Evolutionary conservation across 2,113 vertebrate genomes (phyloP).

Genomic region (Nothocercus julius): DNA sequence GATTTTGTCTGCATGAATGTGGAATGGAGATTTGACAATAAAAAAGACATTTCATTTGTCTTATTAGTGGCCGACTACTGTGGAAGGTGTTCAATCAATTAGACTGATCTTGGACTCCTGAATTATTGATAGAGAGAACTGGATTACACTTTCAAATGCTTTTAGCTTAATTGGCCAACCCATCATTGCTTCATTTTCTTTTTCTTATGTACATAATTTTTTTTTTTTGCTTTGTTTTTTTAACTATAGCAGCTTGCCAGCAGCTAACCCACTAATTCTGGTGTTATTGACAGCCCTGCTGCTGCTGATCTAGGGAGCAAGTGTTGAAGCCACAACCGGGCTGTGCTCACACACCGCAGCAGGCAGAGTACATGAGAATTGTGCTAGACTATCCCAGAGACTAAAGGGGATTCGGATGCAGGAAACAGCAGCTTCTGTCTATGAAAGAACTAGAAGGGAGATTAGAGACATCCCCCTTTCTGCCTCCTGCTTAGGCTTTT

Average conservation of each 20-base stretch:
- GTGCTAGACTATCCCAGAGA: not conserved
- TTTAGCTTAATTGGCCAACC: conserved; percentile 89
- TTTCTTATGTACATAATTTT: conserved; percentile 28
- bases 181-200: conserved; percentile 71
- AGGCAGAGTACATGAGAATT: not conserved
- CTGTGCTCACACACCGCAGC: fast-evolving
- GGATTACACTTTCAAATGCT: conserved; percentile 82
- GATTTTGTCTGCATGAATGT: conserved; percentile 66
- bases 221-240: conserved; percentile 23
- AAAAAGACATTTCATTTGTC: conserved; percentile 79
- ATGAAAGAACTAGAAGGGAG: fast-evolving
- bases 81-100: conserved; percentile 76
- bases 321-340: fast-evolving
- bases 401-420: not conserved
- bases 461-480: not conserved
- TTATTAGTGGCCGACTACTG: conserved; percentile 77
- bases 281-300: not conserved
- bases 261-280: not conserved
- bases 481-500: not conserved
- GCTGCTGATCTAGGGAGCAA: not conserved
- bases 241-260: conserved; percentile 2
- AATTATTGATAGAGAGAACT: conserved; percentile 72
- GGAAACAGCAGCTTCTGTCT: not conserved
- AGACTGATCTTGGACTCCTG: conserved; percentile 62
- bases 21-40: conserved; percentile 61